Conservation (phyloP, 2,113 vertebrate genomes). For the Nicator chloris region DNA sequence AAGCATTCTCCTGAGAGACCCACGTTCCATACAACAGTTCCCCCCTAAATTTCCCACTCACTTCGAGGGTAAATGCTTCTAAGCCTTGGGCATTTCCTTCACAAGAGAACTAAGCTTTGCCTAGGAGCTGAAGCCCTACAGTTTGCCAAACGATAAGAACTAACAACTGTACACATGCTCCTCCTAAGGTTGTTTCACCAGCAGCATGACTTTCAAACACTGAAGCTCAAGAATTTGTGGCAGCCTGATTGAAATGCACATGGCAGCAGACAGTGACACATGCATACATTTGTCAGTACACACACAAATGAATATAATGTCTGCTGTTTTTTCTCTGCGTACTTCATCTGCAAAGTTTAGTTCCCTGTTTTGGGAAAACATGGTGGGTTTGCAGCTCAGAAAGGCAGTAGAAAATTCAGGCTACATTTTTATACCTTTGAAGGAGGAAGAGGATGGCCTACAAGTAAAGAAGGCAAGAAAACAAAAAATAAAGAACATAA, state of each 20-base stretch:
- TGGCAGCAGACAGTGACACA: neutral
- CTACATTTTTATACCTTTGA: neutral
- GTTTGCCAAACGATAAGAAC: neutral
- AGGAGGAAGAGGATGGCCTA: neutral
- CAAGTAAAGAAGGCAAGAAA: neutral
- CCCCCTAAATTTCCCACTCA: neutral
- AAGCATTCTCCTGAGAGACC: neutral
- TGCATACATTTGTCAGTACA: neutral
- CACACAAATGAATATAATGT: neutral
- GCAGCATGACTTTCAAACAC: neutral
- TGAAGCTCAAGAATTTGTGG: neutral
- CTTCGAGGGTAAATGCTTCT: neutral
- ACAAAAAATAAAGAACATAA: neutral
- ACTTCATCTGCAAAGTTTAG: neutral
- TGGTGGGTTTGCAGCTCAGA: neutral
- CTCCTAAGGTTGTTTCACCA: neutral
- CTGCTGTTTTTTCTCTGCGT: neutral
- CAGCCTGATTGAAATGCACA: neutral
- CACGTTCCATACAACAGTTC: accelerated
- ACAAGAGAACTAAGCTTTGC: neutral
- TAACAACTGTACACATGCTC: neutral
- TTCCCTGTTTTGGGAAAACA: neutral
- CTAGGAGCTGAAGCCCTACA: neutral
- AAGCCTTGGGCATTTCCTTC: neutral
- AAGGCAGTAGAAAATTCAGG: neutral